Evolutionary conservation across 1,140 invertebrate species (phyloP), one percentile per base, ranked within the genome.

Genomic region (Brachionus manjavacas): DNA sequence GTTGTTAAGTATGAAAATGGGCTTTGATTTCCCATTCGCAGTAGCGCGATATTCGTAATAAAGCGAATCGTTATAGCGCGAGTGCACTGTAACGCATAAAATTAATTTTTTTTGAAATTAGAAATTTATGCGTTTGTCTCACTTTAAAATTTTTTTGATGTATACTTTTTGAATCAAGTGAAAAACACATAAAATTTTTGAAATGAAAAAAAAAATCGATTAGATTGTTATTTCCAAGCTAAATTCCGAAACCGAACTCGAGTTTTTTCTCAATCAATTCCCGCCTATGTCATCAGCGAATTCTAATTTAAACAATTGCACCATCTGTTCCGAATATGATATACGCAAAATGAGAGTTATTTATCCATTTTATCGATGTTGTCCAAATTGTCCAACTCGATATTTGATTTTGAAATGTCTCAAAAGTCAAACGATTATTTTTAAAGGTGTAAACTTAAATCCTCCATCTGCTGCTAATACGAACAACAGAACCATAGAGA

Each of bases 391-490:
- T 68, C 31, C 64, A 68, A 68, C 64, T 68, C 64, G 64, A 14
- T 68, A 68, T 68, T 68, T 68, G 64, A 68, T 68, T 31, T 68
- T 68, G 31, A 68, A 68, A 68, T 68, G 64, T 68, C 31, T 68
- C 0, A 68, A 68, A 31, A 20, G 4, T 55, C 52, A n/a, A n/a
- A n/a, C n/a, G n/a, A n/a, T n/a, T n/a, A n/a, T n/a, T n/a, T n/a
- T n/a, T n/a, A n/a, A n/a, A n/a, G n/a, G n/a, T n/a, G n/a, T n/a
- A n/a, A n/a, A n/a, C n/a, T n/a, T n/a, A n/a, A n/a, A n/a, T n/a
- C n/a, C n/a, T n/a, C n/a, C n/a, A n/a, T n/a, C n/a, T n/a, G n/a
- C n/a, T n/a, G n/a, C n/a, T n/a, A n/a, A n/a, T n/a, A n/a, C n/a
- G n/a, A n/a, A n/a, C n/a, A n/a, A n/a, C n/a, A n/a, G n/a, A n/a